Evolutionary conservation across 1,140 invertebrate genomes (phyloP).

Genomic region (Zaprionus kolodkinae): DNA sequence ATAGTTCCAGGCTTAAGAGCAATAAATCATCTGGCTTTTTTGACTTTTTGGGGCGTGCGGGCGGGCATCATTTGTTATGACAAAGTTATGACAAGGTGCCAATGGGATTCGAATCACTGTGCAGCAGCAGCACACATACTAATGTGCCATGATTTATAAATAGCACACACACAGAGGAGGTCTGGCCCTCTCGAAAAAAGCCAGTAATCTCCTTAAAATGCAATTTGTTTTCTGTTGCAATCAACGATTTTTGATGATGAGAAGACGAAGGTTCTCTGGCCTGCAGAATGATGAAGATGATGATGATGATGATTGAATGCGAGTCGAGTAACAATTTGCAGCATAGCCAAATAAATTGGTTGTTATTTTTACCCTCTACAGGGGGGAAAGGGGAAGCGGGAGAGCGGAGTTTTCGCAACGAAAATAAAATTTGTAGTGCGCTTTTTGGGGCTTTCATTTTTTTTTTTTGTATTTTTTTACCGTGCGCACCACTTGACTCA

Average conservation of each 20-base stretch:
- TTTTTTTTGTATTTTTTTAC: constrained; percentile 71
- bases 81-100: constrained; percentile 45
- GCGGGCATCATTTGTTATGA: constrained; percentile 35
- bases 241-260: constrained; percentile 82
- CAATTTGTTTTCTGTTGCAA: constrained; percentile 80
- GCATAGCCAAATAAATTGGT: constrained; percentile 80
- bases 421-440: constrained; percentile 77
- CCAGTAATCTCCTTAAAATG: constrained; percentile 79
- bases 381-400: constrained; percentile 15
- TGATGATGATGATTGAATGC: constrained; percentile 71
- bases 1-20: background rate
- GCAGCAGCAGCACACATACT: constrained; percentile 40
- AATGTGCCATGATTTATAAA: constrained; percentile 76
- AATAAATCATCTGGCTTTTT: constrained; percentile 9
- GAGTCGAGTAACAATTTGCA: constrained; percentile 79
- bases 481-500: constrained; percentile 67
- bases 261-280: constrained; percentile 40
- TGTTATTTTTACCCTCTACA: constrained; percentile 66
- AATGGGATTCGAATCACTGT: constrained; percentile 33
- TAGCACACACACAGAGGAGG: constrained; percentile 32
- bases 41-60: constrained; percentile 27
- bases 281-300: constrained; percentile 41
- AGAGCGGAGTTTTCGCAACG: constrained; percentile 24
- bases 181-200: background rate
- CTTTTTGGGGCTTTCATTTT: constrained; percentile 39